These are phyloP conservation scores for Agrochola lota DNA, from an alignment of 2,888 invertebrate species.

Conservation along the genomic window DNA sequence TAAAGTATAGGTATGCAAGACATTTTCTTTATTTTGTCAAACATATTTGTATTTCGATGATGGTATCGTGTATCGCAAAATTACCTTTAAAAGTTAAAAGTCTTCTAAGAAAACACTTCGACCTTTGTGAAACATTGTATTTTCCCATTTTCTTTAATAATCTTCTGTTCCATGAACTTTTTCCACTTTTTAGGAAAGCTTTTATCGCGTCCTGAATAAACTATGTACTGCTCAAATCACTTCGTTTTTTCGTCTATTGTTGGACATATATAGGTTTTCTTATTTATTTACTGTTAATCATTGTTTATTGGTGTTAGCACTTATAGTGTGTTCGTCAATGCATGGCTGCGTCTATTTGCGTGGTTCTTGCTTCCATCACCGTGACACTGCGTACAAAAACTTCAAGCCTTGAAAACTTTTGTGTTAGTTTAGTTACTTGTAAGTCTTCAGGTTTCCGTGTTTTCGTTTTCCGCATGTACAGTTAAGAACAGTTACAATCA, in stretches of 20 bases:
- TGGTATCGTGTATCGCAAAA: slow-evolving; percentile 24
- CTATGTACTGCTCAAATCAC: slow-evolving; percentile 15
- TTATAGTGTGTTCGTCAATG: slow-evolving; percentile 42
- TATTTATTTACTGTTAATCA: slow-evolving; percentile 6
- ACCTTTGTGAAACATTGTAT: slow-evolving; percentile 40
- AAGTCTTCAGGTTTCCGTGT: slow-evolving; percentile 60
- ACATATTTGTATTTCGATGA: slow-evolving; percentile 1
- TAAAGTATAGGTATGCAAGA: background rate
- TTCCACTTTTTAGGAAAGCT: slow-evolving; percentile 29
- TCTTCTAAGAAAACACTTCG: slow-evolving; percentile 33
- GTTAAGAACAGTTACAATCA: background rate
- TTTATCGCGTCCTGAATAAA: slow-evolving; percentile 27
- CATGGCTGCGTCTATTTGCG: slow-evolving; percentile 61
- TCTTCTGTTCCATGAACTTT: slow-evolving; percentile 20
- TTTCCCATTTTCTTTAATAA: slow-evolving; percentile 31
- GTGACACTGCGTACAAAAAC: slow-evolving; percentile 61
- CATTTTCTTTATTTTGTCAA: background rate
- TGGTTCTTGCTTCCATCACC: slow-evolving; percentile 57
- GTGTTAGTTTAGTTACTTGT: slow-evolving; percentile 42
- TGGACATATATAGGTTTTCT: slow-evolving; percentile 11
- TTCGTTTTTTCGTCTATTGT: slow-evolving; percentile 2
- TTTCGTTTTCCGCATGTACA: slow-evolving; percentile 60
- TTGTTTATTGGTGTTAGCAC: slow-evolving; percentile 13
- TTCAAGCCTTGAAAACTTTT: slow-evolving; percentile 63
- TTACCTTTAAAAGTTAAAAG: slow-evolving; percentile 35